Conservation (phyloP, 2,888 invertebrate species). For the Epinotia brunnichana region DNA sequence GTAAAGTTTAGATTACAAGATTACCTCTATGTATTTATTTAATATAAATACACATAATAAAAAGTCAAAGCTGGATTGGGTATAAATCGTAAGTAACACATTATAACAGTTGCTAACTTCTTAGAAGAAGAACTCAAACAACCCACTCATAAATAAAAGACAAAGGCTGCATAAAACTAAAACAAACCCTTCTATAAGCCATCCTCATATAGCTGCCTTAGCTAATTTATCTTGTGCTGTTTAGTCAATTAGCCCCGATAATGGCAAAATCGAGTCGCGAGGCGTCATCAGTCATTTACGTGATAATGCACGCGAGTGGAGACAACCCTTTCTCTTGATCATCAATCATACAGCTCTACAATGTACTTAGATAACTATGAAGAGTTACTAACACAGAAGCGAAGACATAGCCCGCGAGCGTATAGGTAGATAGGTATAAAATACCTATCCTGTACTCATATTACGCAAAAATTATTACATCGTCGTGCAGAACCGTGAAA, state of each 20-base stretch:
- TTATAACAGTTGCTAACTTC: not conserved
- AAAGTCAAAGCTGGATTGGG: not conserved
- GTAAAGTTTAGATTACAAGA: not conserved
- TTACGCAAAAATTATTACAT: slow-evolving; percentile 71
- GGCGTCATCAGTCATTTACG: slow-evolving; percentile 74
- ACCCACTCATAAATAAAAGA: not conserved
- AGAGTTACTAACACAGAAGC: slow-evolving; percentile 20
- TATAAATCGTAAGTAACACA: not conserved
- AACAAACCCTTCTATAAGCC: slow-evolving; percentile 10
- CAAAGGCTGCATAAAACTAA: not conserved
- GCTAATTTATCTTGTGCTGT: slow-evolving; percentile 39
- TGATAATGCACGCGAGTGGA: slow-evolving; percentile 67
- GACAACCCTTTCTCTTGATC: slow-evolving; percentile 67
- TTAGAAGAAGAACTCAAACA: not conserved
- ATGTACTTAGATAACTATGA: slow-evolving; percentile 33
- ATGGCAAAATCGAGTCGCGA: slow-evolving; percentile 64
- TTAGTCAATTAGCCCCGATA: slow-evolving; percentile 51
- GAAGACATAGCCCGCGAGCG: not conserved
- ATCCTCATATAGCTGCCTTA: slow-evolving; percentile 1
- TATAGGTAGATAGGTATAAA: not conserved
- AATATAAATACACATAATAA: not conserved
- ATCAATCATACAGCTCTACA: slow-evolving; percentile 37
- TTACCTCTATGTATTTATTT: too few relatives aligned
- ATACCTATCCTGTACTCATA: slow-evolving; percentile 53
- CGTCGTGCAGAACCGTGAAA: slow-evolving; percentile 71